phyloP scores from a whole-genome alignment of 2,888 invertebrate species.

The Lasiommata megera region DNA sequence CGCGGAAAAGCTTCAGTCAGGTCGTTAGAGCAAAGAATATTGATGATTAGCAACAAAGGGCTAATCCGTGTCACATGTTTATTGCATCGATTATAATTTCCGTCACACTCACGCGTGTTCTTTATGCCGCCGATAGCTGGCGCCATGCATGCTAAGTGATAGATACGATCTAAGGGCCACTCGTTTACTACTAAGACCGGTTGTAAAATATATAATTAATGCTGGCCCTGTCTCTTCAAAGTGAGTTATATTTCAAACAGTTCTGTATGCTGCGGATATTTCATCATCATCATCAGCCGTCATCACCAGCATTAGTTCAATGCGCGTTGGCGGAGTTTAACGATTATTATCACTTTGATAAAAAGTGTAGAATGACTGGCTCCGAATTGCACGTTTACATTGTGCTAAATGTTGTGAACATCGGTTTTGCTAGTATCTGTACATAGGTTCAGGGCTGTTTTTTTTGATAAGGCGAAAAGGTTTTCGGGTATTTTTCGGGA shows the following conservation, averaged over 20 bases:
- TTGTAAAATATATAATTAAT: conserved; percentile 6
- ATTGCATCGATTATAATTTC: conserved; percentile 59
- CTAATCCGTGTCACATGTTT: conserved; percentile 47
- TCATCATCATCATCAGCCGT: too few relatives aligned
- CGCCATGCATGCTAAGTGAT: conserved; percentile 60
- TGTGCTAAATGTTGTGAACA: too few relatives aligned
- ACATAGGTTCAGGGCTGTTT: too few relatives aligned
- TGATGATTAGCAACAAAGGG: conserved; percentile 45
- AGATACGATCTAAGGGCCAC: conserved; percentile 62
- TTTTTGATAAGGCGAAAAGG: too few relatives aligned
- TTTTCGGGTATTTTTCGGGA: too few relatives aligned
- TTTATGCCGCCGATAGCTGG: conserved; percentile 59
- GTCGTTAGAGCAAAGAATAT: conserved; percentile 25
- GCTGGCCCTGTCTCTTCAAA: neutral
- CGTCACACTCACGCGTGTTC: conserved; percentile 62
- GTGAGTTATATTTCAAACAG: neutral
- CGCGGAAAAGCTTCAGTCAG: conserved; percentile 5
- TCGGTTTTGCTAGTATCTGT: too few relatives aligned
- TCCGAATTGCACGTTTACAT: too few relatives aligned
- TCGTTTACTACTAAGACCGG: conserved; percentile 6
- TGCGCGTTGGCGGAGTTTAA: too few relatives aligned
- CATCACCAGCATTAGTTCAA: too few relatives aligned
- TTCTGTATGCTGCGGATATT: neutral
- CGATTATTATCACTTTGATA: too few relatives aligned
- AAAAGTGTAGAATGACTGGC: too few relatives aligned